Base-by-base conservation (phyloP, 2,113 vertebrate genomes). In the Picathartes gymnocephalus region DNA sequence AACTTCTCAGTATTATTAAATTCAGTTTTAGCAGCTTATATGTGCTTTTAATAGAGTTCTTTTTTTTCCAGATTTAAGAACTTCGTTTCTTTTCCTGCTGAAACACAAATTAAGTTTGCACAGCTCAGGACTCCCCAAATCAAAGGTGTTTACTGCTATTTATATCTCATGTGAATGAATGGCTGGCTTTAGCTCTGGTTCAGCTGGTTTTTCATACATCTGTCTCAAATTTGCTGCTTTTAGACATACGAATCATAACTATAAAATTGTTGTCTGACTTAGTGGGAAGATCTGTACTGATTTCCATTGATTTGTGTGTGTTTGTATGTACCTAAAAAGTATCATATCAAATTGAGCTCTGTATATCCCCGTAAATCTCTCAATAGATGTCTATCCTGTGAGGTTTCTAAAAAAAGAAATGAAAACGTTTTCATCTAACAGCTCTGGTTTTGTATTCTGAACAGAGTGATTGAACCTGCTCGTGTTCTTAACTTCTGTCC, bases 21-120 rank as follows among this genome's bases (percentile, higher is more conserved):
- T 79, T 83, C 35, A 33, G 5, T n/a, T 88, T 76, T 25, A 61
- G 24, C 57, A 68, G 42, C 3, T 0, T 80, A 3, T 72, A 22
- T n/a, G n/a, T 81, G 61, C 90, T 92, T 94, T 94, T 90, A 88
- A 65, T 57, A 54, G 71, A 87, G 53, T 51, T 65, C 21, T 88
- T 35, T 83, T 83, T 61, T 69, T 79, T 15, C 64, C 74, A 92
- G 69, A 70, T 91, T 56, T 91, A 76, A 92, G 74, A 86, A 84
- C 45, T 92, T 90, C 58, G 21, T 2, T 1, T 92, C 95, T 95
- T 93, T 79, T 44, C 71, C 28, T 54, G 37, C 31, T 94, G 92
- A 96, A 92, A 94, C 31, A 7, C 40, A 93, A 62, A 61, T 58
- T 44, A 95, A 88, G 65, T 77, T 93, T 84, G 76, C 72, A 80